Percentiles rank a stretch among this genome's conserved stretches.
Conservation (phyloP, 2,888 invertebrate genomes). For the Trichogramma evanescens region DNA sequence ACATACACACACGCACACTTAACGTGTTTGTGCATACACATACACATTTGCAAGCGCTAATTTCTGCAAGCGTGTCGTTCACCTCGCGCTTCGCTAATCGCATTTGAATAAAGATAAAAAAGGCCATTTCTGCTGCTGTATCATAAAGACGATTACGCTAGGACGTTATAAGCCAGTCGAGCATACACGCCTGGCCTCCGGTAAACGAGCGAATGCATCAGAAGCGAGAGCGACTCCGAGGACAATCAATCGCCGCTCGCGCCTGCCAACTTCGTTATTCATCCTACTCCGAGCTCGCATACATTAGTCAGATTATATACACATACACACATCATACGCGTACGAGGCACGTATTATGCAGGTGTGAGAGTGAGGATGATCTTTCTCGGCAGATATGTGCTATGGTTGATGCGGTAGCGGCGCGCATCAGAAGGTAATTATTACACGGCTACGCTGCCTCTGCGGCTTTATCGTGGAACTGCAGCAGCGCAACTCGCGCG, state of each 20-base stretch:
- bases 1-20: neutral
- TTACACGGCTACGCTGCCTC: too few species aligned
- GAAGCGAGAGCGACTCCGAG: neutral
- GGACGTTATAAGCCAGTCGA: too few species aligned
- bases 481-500: too few species aligned
- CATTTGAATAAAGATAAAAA: too few species aligned
- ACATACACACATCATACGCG: neutral
- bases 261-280: conserved; percentile 7
- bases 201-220: conserved; percentile 7
- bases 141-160: conserved; percentile 9
- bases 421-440: too few species aligned
- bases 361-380: neutral
- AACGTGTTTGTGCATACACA: too few species aligned
- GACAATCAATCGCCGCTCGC: neutral
- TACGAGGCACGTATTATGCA: neutral
- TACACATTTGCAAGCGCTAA: too few species aligned
- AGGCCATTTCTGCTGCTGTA: too few species aligned
- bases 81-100: too few species aligned
- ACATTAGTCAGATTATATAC: conserved; percentile 15
- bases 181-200: neutral
- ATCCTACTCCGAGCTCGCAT: conserved; percentile 10
- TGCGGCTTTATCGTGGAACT: too few species aligned
- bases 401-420: neutral
- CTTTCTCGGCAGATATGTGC: neutral
- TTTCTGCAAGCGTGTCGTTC: too few species aligned